Conservation (phyloP, 2,797 vertebrate species). For the Perodicticus potto region DNA sequence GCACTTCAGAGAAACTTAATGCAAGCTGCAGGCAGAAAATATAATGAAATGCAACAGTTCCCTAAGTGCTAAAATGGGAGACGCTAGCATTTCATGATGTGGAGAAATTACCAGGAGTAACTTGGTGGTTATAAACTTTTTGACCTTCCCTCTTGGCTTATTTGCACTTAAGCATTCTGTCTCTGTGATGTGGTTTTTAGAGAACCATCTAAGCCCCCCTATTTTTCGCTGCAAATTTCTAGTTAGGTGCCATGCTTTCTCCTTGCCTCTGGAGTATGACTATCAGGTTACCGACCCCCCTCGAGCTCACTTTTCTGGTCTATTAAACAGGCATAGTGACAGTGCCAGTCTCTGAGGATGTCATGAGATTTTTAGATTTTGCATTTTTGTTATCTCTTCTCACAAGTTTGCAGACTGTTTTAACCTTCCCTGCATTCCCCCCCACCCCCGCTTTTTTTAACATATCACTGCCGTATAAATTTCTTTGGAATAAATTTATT, state of each 20-base stretch:
- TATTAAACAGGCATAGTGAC: background rate
- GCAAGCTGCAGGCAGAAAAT: slow-evolving; percentile 32
- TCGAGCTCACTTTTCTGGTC: slow-evolving; percentile 16
- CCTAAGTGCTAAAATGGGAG: slow-evolving; percentile 33
- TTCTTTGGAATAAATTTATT: background rate
- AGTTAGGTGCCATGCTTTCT: slow-evolving; percentile 38
- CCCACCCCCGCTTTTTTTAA: background rate
- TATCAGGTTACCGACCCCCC: background rate
- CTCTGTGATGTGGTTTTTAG: background rate
- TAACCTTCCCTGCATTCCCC: background rate
- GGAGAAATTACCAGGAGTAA: background rate
- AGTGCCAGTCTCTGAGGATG: background rate
- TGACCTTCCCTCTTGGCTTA: background rate
- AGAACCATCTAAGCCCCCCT: background rate
- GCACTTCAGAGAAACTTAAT: slow-evolving; percentile 48
- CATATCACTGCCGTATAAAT: background rate
- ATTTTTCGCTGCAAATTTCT: background rate
- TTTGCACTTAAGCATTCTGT: background rate
- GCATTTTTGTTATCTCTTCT: background rate
- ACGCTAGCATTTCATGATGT: background rate
- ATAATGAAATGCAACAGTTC: background rate
- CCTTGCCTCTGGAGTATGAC: background rate
- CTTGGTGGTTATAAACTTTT: slow-evolving; percentile 15
- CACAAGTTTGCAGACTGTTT: background rate
- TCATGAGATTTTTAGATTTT: background rate